Evolutionary conservation across 2,113 vertebrate genomes (phyloP).

Genomic region (Brachirus orientalis): DNA sequence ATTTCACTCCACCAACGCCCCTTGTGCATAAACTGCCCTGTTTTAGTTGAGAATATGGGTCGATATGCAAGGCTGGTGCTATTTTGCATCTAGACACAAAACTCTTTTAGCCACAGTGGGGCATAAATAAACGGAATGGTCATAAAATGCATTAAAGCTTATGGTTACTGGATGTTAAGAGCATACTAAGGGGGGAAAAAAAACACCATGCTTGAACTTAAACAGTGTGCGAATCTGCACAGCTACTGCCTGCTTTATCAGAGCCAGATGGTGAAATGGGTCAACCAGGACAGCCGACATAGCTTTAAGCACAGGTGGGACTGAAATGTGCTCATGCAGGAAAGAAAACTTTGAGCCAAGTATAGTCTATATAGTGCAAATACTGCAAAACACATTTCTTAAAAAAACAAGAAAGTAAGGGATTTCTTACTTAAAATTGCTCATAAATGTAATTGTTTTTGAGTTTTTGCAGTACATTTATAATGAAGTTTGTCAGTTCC

Average conservation of each 20-base stretch:
- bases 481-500: too few relatives aligned
- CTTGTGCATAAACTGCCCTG: constrained; percentile 17
- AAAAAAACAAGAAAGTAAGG: background rate
- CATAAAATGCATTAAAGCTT: background rate
- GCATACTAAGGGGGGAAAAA: constrained; percentile 18
- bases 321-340: constrained; percentile 5
- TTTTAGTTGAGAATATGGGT: constrained; percentile 39
- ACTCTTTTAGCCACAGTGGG: constrained; percentile 26
- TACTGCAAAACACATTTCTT: too few relatives aligned
- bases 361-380: background rate
- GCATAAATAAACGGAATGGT: constrained; percentile 34
- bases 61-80: constrained; percentile 22
- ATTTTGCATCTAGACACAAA: constrained; percentile 16
- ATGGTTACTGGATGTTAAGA: constrained; percentile 17
- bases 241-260: constrained; percentile 14
- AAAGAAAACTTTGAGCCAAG: constrained; percentile 7
- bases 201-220: background rate
- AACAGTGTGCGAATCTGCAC: constrained; percentile 6
- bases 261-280: constrained; percentile 22
- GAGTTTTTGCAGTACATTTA: too few relatives aligned
- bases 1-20: background rate
- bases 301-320: constrained; percentile 5
- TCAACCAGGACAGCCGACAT: constrained; percentile 18
- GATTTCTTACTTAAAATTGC: too few relatives aligned
- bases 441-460: too few relatives aligned